These are phyloP conservation scores for Cirrhinus mrigala DNA, from an alignment of 2,797 vertebrate species.

Conservation along the genomic window DNA sequence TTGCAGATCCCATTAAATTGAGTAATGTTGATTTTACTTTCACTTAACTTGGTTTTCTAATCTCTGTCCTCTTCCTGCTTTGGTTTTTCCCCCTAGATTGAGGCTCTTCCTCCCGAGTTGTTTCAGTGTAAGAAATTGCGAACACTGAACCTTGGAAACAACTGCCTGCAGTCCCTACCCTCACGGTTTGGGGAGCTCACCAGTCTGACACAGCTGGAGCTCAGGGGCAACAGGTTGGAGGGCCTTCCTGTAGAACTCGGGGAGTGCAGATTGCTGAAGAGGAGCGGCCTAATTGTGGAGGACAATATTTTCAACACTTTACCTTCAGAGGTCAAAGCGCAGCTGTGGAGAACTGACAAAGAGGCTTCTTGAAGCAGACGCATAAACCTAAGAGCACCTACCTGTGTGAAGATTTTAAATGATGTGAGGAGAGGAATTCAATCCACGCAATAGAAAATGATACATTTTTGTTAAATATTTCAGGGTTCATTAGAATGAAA, in stretches of 20 bases:
- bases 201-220: slow-evolving; percentile 92
- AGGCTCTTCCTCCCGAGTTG: slow-evolving; percentile 92
- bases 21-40: neutral
- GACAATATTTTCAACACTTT: slow-evolving; percentile 96
- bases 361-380: slow-evolving; percentile 84
- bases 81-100: slow-evolving; percentile 80
- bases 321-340: slow-evolving; percentile 93
- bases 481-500: neutral
- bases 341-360: slow-evolving; percentile 93
- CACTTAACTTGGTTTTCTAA: neutral
- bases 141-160: slow-evolving; percentile 95
- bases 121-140: slow-evolving; percentile 98
- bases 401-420: neutral
- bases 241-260: slow-evolving; percentile 96
- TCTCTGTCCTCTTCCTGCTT: neutral
- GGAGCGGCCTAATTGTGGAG: slow-evolving; percentile 92
- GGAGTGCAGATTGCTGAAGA: slow-evolving; percentile 92
- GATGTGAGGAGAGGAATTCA: neutral
- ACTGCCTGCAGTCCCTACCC: slow-evolving; percentile 91
- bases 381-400: neutral
- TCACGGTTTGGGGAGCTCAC: slow-evolving; percentile 96
- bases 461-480: neutral
- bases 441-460: neutral
- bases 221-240: slow-evolving; percentile 94
- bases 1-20: neutral